Base-by-base conservation (phyloP, 2,888 invertebrate genomes). In the Theodoxus fluviatilis region DNA sequence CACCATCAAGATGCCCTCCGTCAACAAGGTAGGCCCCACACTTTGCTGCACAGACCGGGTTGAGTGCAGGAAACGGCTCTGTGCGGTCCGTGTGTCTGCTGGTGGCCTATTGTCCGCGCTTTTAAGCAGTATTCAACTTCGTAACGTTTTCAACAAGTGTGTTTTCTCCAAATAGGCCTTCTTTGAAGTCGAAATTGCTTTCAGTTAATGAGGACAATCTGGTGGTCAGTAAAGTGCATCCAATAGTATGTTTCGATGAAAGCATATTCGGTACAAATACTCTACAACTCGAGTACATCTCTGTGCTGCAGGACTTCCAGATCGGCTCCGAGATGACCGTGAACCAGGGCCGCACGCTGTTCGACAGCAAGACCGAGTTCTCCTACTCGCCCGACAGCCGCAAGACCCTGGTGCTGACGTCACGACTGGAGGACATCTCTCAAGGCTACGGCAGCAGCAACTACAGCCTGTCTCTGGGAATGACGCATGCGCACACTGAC, bases 401-500 rank as follows among this genome's bases (percentile, higher is more conserved):
- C n/a, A 81, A 81, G 71, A 79, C 78, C 7, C 69, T 84, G 22
- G 75, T 77, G 7, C 28, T 83, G 31, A 76, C 75, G 25, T 77
- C 80, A 1, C 69, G 71, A 47, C 37, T 76, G 52, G 71, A 73
- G 40, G 73, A 76, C 71, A 69, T 70, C 28, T 73, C 76, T 18
- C 59, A 40, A 9, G 43, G 61, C 55, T 68, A 52, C 59, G 52
- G 69, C 15, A 68, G 70, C 28, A 70, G 57, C 49, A 80, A 80
- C 68, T 75, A 74, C 74, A 80, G 75, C 43, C 61, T 76, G 61
- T 71, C 71, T 38, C 61, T 76, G 59, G 80, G 78, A 28, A 31
- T 83, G 18, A 72, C 72, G 1, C 85, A 86, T 69, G 80, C 79
- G 6, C 74, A 75, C 68, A 82, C 82, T 33, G 69, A 79, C 37